Conservation (phyloP, 1,140 invertebrate genomes). For the Cydia amplana region DNA sequence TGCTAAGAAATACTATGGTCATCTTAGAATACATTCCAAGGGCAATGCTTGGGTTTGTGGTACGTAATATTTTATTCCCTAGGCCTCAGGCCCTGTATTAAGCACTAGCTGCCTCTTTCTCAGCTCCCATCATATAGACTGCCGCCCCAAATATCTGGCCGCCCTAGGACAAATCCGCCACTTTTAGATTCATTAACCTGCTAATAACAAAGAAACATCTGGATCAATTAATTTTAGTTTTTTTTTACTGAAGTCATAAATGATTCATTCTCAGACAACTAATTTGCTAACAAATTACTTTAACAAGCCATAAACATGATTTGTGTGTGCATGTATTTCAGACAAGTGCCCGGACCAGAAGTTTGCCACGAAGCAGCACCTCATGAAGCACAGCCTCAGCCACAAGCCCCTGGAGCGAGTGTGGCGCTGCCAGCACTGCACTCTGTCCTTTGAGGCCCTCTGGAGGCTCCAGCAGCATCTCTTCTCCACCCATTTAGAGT, state of each 20-base stretch:
- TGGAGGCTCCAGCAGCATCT: slow-evolving; percentile 70
- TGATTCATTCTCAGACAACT: too few species aligned
- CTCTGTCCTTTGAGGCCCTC: slow-evolving; percentile 65
- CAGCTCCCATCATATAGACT: too few species aligned
- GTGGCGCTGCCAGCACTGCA: slow-evolving; percentile 70
- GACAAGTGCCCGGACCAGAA: slow-evolving; percentile 67
- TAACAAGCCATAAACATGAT: too few species aligned
- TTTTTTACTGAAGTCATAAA: too few species aligned
- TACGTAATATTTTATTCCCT: slow-evolving; percentile 37
- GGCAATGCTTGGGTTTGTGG: slow-evolving; percentile 73
- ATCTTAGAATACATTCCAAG: slow-evolving; percentile 70
- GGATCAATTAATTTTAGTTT: background rate
- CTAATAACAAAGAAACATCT: background rate
- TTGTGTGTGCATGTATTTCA: slow-evolving; percentile 36
- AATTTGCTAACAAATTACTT: too few species aligned
- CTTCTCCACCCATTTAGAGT: slow-evolving; percentile 66
- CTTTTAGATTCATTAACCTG: background rate
- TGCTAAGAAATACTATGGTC: slow-evolving; percentile 74
- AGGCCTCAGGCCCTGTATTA: too few species aligned
- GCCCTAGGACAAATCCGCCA: too few species aligned
- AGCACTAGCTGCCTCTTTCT: too few species aligned
- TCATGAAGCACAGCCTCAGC: slow-evolving; percentile 68
- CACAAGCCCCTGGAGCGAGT: slow-evolving; percentile 67
- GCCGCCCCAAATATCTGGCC: too few species aligned
- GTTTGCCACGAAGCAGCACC: slow-evolving; percentile 67